Percentiles rank a stretch among this genome's conserved stretches.
phyloP scores from a whole-genome alignment of 37 sponge, comb jelly and placozoan species.

The Agelas oroides region DNA sequence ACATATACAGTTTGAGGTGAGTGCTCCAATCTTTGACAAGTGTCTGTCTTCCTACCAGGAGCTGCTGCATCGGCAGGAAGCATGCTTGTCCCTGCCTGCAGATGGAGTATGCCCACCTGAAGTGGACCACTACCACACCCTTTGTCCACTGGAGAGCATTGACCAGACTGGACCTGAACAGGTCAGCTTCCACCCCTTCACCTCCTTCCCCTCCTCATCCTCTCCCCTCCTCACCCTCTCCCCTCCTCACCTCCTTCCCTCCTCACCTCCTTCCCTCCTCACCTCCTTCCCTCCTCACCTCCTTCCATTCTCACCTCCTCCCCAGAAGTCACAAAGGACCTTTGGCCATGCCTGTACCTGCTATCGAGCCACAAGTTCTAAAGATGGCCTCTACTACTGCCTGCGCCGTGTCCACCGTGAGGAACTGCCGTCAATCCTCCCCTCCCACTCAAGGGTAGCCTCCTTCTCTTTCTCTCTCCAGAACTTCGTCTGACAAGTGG shows the following conservation, averaged over 20 bases:
- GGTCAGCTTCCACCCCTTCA: neutral
- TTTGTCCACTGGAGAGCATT: constrained; percentile 73
- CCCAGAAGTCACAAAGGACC: constrained; percentile 38
- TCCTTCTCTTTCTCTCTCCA: neutral
- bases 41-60: neutral
- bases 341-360: constrained; percentile 80
- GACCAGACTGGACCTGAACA: constrained; percentile 41
- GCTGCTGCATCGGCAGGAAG: constrained; percentile 28
- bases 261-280: neutral
- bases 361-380: constrained; percentile 63
- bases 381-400: constrained; percentile 23
- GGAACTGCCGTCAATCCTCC: neutral
- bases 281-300: no score
- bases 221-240: no score
- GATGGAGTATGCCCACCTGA: constrained; percentile 54
- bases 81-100: constrained; percentile 13
- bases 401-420: neutral
- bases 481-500: constrained; percentile 72
- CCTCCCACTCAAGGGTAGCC: no score
- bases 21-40: no score
- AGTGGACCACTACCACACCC: constrained; percentile 80
- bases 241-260: no score
- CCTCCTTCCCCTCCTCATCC: neutral
- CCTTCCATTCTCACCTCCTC: neutral
- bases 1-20: no score